Evolutionary conservation across 2,888 invertebrate genomes (phyloP).

Genomic region (Trisateles emortualis): DNA sequence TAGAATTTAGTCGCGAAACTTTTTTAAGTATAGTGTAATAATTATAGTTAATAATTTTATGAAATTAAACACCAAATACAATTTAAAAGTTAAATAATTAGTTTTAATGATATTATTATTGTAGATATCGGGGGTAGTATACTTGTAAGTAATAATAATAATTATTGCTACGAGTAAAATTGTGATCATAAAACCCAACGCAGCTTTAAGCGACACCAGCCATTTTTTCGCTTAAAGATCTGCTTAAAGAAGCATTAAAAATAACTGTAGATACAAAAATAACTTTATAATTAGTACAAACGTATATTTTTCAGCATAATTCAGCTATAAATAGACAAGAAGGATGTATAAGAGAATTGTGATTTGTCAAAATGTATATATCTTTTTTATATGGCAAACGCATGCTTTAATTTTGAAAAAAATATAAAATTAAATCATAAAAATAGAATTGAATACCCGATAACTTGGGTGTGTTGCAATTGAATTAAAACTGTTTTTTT

Average conservation of each 20-base stretch:
- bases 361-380: conserved; percentile 18
- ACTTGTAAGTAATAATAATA: conserved; percentile 16
- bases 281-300: conserved; percentile 44
- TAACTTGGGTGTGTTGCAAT: not conserved
- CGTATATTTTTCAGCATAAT: conserved; percentile 46
- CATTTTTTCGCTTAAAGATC: conserved; percentile 27
- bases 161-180: conserved; percentile 4
- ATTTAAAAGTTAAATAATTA: conserved; percentile 64
- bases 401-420: not conserved
- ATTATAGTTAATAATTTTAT: conserved; percentile 67
- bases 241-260: conserved; percentile 8
- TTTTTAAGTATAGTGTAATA: conserved; percentile 53
- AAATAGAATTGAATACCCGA: too few species aligned
- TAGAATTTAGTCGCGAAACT: conserved; percentile 42
- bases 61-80: conserved; percentile 82
- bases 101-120: conserved; percentile 51
- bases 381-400: not conserved
- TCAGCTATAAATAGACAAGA: conserved; percentile 37
- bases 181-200: conserved; percentile 17
- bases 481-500: not conserved
- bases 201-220: conserved; percentile 22
- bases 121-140: conserved; percentile 31
- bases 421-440: too few species aligned
- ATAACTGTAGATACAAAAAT: conserved; percentile 28
- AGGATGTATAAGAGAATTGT: conserved; percentile 3